Conservation (phyloP, 2,888 invertebrate species). For the Allolobophora icterica region DNA sequence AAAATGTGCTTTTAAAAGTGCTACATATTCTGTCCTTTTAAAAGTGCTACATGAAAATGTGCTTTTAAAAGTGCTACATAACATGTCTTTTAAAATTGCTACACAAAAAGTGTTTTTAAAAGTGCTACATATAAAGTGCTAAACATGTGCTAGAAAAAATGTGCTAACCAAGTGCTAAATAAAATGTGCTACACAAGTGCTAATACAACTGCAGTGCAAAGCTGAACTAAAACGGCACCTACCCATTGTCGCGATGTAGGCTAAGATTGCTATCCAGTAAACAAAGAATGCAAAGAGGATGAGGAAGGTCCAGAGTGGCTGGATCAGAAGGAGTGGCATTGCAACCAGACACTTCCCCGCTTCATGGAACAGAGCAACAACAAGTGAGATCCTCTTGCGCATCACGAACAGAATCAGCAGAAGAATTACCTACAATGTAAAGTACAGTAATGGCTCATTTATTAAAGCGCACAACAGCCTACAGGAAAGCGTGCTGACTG, state of each 20-base stretch:
- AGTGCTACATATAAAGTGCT: too few relatives aligned
- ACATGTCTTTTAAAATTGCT: too few relatives aligned
- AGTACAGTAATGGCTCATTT: background rate
- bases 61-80: too few relatives aligned
- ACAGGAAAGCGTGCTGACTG: too few relatives aligned
- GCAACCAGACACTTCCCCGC: conserved; percentile 85
- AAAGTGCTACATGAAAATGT: too few relatives aligned
- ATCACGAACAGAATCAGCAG: conserved; percentile 79
- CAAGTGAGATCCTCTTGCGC: conserved; percentile 62
- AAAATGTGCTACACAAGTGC: too few relatives aligned
- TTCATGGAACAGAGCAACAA: conserved; percentile 85
- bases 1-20: too few relatives aligned
- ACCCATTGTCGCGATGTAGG: conserved; percentile 75
- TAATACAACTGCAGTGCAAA: background rate
- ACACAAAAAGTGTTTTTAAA: too few relatives aligned
- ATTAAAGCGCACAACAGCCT: too few relatives aligned
- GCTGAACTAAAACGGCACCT: conserved; percentile 61
- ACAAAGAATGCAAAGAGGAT: conserved; percentile 79
- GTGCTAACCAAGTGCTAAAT: too few relatives aligned
- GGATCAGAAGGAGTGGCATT: conserved; percentile 83
- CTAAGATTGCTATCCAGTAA: conserved; percentile 85
- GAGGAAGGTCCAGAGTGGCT: conserved; percentile 76
- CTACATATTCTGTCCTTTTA: too few relatives aligned
- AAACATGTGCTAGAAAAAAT: too few relatives aligned
- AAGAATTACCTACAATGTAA: conserved; percentile 56